Base-by-base conservation (phyloP, 92 coral and sea anemone species). In the Phymanthus crucifer region DNA sequence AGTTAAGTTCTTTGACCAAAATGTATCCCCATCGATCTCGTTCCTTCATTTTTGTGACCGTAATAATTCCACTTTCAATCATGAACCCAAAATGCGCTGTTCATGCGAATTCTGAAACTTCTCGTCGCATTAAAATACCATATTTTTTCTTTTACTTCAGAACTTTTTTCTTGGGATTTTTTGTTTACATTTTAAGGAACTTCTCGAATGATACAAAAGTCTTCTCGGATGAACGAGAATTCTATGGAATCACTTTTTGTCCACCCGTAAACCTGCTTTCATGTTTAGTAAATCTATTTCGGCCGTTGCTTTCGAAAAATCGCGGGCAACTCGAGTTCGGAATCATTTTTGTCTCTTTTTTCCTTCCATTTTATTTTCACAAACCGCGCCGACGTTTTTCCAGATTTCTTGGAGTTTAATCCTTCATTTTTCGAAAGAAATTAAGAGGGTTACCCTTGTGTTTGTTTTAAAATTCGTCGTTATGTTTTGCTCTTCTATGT, bases 251-350 rank as follows among this genome's bases (percentile, higher is more conserved):
- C 92, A 85, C 78, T 73, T 72, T 29, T 76, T 65, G 71, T 66
- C 74, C 87, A 85, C 84, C 84, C 24, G 89, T 54, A 47, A 33
- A 89, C 92, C 92, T 89, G 92, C 77, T 74, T 31, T 57, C 40
- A 70, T 85, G 87, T 89, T 89, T 89, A 66, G 77, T 80, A 89
- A 89, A 84, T 84, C 80, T 46, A 27, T 38, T 23, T 47, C 52
- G 16, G 48, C 35, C 47, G 24, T 54, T 48, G 40, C 36, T 56
- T 77, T n/a, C 24, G 17, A 34, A 9, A 40, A 64, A 56, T 27
- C 10, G 13, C 4, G 6, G 19, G 37, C 46, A 77, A 40, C 9
- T 21, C 14, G 12, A 40, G 3, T 40, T 61, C 5, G 13, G 33
- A 61, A 24, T 24, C 16, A 61, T 9, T 7, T 29, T 54, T 14